phyloP scores from a whole-genome alignment of 1,140 invertebrate genomes.

The Gonatopus flavifemur region DNA sequence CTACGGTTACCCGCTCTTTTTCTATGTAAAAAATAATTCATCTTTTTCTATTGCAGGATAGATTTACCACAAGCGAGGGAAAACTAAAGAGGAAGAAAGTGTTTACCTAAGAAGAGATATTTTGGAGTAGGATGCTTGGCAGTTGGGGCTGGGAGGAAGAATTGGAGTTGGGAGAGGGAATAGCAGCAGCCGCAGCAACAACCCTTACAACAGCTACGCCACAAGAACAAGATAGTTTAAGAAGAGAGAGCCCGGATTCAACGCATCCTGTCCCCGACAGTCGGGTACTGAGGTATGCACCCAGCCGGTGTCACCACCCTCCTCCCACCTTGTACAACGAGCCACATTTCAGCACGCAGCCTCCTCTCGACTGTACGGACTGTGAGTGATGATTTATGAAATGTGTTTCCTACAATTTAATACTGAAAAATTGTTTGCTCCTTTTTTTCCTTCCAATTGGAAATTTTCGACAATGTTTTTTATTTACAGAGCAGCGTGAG shows the following conservation, averaged over 20 bases:
- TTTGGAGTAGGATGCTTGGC: constrained; percentile 55
- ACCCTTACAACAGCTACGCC: constrained; percentile 2
- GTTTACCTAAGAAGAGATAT: constrained; percentile 45
- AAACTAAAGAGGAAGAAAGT: constrained; percentile 44
- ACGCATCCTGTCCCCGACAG: constrained; percentile 54
- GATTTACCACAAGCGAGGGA: constrained; percentile 38
- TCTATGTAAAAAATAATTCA: not conserved
- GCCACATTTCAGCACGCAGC: constrained; percentile 48
- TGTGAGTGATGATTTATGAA: constrained; percentile 41
- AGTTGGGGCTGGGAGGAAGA: constrained; percentile 54
- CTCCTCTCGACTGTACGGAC: constrained; percentile 52
- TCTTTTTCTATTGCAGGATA: constrained; percentile 32
- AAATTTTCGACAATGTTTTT: not conserved
- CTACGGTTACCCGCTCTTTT: not conserved
- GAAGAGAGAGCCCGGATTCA: constrained; percentile 47
- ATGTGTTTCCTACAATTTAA: not conserved
- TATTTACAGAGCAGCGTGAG: constrained; percentile 51
- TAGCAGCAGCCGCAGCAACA: constrained; percentile 29
- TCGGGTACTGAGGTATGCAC: constrained; percentile 58
- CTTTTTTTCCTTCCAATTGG: not conserved
- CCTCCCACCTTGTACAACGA: constrained; percentile 45
- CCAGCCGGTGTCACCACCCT: constrained; percentile 53
- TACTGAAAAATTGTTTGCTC: not conserved
- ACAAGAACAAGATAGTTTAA: constrained; percentile 39
- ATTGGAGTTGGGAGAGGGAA: constrained; percentile 52